These are phyloP conservation scores for Callionymus lyra DNA, from an alignment of 2,113 vertebrate genomes.

Conservation along the genomic window DNA sequence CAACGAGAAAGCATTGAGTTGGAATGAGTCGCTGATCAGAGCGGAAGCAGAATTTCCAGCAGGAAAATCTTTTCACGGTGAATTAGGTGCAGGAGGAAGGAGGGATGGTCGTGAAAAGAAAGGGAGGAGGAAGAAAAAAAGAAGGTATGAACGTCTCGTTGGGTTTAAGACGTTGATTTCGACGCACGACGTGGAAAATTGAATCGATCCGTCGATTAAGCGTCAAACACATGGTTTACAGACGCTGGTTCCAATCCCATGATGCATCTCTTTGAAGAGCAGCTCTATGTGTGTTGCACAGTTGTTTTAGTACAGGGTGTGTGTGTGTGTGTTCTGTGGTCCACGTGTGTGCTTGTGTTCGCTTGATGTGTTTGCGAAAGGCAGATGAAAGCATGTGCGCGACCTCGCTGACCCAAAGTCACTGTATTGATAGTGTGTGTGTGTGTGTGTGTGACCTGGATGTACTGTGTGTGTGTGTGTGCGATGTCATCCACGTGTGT, in stretches of 20 bases:
- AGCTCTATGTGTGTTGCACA: no score
- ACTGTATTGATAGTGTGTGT: constrained; percentile 16
- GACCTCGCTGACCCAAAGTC: no score
- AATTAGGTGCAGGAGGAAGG: constrained; percentile 94
- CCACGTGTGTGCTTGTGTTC: constrained; percentile 26
- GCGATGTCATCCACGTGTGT: constrained; percentile 79
- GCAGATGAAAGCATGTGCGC: no score
- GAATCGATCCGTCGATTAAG: constrained; percentile 99
- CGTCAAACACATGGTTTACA: constrained; percentile 81
- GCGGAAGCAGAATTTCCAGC: constrained; percentile 99
- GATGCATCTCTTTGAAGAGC: no score
- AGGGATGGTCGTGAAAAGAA: constrained; percentile 34
- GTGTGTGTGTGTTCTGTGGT: constrained; percentile 51
- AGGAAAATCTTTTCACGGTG: constrained; percentile 99
- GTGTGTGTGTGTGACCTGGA: constrained; percentile 42
- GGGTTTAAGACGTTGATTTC: constrained; percentile 96
- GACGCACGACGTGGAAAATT: constrained; percentile 97
- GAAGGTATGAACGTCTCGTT: constrained; percentile 82
- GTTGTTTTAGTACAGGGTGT: no score
- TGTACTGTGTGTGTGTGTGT: constrained; percentile 48
- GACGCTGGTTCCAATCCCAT: no score
- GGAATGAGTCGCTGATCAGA: constrained; percentile 99
- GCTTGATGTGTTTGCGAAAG: background rate
- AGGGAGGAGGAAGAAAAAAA: constrained; percentile 6
- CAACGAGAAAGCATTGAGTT: constrained; percentile 96